Evolutionary conservation across 1,140 invertebrate genomes (phyloP), one percentile per base, ranked within the genome.

Genomic region (Acarapis woodi): DNA sequence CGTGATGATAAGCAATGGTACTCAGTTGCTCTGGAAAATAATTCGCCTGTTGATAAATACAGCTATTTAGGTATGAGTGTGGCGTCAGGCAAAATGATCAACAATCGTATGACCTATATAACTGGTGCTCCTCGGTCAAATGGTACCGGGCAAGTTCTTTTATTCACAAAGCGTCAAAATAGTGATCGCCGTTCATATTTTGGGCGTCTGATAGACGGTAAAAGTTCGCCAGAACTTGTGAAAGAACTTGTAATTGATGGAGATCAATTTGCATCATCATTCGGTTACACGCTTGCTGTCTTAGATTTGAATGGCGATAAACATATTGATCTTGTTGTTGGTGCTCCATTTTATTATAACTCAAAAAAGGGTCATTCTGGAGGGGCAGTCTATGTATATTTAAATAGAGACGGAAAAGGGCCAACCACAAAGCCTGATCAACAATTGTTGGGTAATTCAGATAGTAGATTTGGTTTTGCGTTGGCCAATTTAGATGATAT

Each of bases 371-470:
- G n/a, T n/a, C n/a, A n/a, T n/a, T n/a, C n/a, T n/a, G 83, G 79
- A 25, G 85, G 85, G 21, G 78, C 82, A 3, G 76, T 87, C 15
- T 90, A 88, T 47, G 56, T 90, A 21, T 93, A 79, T 50, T 56
- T 76, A 49, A 71, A 77, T 49, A 37, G 30, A 43, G 29, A 24
- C 24, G 12, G 19, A 1, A 30, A 36, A 5, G n/a, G 21, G 28
- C 26, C 20, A n/a, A 9, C 12, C 35, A 29, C 14, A 1, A 23
- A 36, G 16, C 24, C 14, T 44, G 65, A n/a, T 23, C 29, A 47
- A 19, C 66, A 63, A 50, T 46, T 77, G 4, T 67, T 65, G 8
- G 73, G 74, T 3, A 64, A 67, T 35, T 50, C 59, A 29, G 72
- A 77, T 54, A 76, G 73, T 30, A 53, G 75, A 42, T 88, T 83